These are phyloP conservation scores for Zoanthus sociatus DNA, from an alignment of 92 coral and sea anemone genomes.

Conservation along the genomic window DNA sequence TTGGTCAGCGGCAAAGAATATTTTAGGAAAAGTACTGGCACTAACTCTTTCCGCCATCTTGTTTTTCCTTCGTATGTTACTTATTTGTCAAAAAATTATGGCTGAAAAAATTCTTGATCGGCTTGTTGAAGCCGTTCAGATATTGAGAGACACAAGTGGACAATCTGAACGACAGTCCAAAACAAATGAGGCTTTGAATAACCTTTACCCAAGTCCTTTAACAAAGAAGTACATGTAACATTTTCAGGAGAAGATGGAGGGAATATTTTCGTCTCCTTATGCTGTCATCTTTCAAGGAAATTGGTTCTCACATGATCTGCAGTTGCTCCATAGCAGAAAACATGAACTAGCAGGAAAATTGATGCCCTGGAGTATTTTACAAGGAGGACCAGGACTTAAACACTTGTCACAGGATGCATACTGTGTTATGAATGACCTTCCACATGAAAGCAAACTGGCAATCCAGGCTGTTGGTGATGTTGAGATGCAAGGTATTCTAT, in stretches of 20 bases:
- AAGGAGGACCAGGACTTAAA: conserved; percentile 63
- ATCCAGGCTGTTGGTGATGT: conserved; percentile 29
- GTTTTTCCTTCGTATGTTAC: background rate
- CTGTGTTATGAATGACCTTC: conserved; percentile 35
- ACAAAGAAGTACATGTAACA: conserved; percentile 47
- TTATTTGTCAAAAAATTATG: background rate
- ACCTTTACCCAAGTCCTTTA: conserved; percentile 33
- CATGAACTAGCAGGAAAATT: conserved; percentile 66
- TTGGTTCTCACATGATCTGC: conserved; percentile 71
- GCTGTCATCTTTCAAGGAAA: conserved; percentile 56
- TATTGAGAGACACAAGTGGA: background rate
- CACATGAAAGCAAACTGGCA: conserved; percentile 5
- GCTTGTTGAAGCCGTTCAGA: conserved; percentile 17
- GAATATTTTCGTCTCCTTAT: conserved; percentile 69
- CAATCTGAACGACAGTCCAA: conserved; percentile 7
- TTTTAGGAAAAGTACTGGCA: conserved; percentile 24
- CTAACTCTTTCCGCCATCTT: conserved; percentile 26
- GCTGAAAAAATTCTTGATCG: conserved; percentile 14
- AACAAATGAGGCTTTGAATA: conserved; percentile 12
- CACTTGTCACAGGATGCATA: conserved; percentile 66
- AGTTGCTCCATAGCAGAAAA: conserved; percentile 37
- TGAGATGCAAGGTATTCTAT: conserved; percentile 24
- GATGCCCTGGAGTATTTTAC: conserved; percentile 69
- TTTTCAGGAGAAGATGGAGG: conserved; percentile 74
- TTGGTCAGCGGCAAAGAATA: conserved; percentile 4